Evolutionary conservation across 2,888 invertebrate genomes (phyloP), one percentile per base, ranked within the genome.

Genomic region (Hemistola chrysoprasaria): DNA sequence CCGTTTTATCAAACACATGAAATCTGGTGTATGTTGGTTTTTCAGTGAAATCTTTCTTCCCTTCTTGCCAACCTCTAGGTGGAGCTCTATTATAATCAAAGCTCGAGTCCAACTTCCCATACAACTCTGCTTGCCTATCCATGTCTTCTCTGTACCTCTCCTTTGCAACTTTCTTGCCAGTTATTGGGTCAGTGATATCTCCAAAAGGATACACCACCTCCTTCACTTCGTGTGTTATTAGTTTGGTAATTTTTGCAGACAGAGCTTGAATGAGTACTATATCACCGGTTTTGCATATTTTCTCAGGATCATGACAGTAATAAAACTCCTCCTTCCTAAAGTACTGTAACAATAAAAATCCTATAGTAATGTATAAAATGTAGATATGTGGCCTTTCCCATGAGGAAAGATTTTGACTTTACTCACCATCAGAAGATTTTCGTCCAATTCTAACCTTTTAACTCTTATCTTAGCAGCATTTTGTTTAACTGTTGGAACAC

Each of bases 131-230:
- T 37, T 91, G 86, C 60, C 89, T 90, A 28, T 94, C 93, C 46
- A 95, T 90, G 41, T 94, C 91, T 45, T 95, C 95, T 63, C 96
- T 92, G 67, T 94, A 97, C 64, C 90, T 89, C 47, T 91, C 92
- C 33, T 90, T 93, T 0, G 94, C 92, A 24, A 94, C 93, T 76
- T 94, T 94, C 69, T 95, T 95, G 8, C 94, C 95, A 26, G 95
- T 94, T 11, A 97, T 83, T 1, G 97, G 97, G 78, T 96, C 96
- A n/a, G 93, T 94, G 33, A 96, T 86, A 78, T 97, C 95, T 56
- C 97, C 97, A 57, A 94, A 82, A 1, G 94, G 94, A 76, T 95
- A 95, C 8, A 97, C 91, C 3, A 97, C 91, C 71, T 96, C 92
- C 62, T 94, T 90, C 0, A 97, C 92, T 83, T 92, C 90, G 66